Conservation (phyloP, 2,888 invertebrate species). For the Zygothrica quintamaculata region DNA sequence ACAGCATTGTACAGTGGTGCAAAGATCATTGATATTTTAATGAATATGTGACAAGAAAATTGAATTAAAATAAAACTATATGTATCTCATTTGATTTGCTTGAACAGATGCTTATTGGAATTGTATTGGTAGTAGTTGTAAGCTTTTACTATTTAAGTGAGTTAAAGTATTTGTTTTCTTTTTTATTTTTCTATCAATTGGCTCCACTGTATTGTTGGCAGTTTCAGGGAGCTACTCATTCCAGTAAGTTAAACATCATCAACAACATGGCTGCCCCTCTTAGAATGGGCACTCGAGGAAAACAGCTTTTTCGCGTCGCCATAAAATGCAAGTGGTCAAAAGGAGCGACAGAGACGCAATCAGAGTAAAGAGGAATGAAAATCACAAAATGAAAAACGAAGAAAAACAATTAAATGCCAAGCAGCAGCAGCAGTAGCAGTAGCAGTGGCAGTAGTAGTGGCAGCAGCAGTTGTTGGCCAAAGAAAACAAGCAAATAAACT, state of each 20-base stretch:
- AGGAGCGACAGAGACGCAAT: conserved; percentile 17
- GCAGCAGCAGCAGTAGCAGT: conserved; percentile 32
- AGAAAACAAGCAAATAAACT: conserved; percentile 78
- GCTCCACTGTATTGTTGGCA: conserved; percentile 41
- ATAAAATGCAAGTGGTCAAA: conserved; percentile 77
- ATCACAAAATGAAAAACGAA: conserved; percentile 56
- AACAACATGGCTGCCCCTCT: conserved; percentile 70
- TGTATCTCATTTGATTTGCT: too few relatives aligned
- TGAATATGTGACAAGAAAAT: background rate
- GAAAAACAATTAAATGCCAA: conserved; percentile 67
- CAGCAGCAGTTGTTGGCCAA: conserved; percentile 46
- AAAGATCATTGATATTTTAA: accelerated
- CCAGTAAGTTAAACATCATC: conserved; percentile 69
- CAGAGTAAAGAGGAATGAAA: conserved; percentile 14
- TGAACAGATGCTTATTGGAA: too few relatives aligned
- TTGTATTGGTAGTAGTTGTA: too few relatives aligned
- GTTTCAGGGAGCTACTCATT: conserved; percentile 29
- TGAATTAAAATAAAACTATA: background rate
- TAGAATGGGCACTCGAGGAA: conserved; percentile 54
- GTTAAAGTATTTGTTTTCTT: too few relatives aligned
- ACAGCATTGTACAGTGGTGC: conserved; percentile 27
- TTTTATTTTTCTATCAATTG: background rate
- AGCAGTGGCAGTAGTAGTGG: conserved; percentile 19
- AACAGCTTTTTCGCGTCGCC: conserved; percentile 79
- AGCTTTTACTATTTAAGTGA: too few relatives aligned